phyloP scores from a whole-genome alignment of 2,113 vertebrate genomes.

The Lagopus muta region DNA sequence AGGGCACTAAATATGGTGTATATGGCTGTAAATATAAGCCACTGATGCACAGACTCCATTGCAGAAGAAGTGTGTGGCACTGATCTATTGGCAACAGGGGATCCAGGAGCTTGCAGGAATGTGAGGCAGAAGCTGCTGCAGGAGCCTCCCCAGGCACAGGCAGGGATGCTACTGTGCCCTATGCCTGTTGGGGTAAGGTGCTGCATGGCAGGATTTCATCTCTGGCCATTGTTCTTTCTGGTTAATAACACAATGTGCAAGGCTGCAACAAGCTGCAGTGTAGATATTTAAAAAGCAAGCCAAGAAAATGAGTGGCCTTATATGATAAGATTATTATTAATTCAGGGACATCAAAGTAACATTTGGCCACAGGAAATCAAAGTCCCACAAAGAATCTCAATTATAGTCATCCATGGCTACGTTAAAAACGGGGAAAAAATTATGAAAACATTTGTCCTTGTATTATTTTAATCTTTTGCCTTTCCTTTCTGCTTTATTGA shows the following conservation, averaged over 20 bases:
- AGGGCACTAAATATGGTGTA: fast-evolving
- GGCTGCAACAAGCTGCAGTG: not conserved
- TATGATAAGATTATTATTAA: not conserved
- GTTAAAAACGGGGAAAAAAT: not conserved
- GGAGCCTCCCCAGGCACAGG: fast-evolving
- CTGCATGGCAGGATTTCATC: not conserved
- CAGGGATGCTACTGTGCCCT: not conserved
- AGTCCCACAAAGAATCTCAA: not conserved
- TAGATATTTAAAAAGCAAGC: not conserved
- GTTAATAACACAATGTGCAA: not conserved
- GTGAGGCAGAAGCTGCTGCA: not conserved
- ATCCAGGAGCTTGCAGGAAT: too few species aligned
- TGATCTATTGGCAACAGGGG: too few species aligned
- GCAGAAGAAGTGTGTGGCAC: not conserved
- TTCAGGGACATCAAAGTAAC: not conserved
- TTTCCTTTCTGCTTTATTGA: not conserved
- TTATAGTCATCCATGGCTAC: not conserved
- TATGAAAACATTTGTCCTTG: not conserved
- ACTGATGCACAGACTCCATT: not conserved
- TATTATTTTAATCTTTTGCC: not conserved
- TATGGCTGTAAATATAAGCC: not conserved
- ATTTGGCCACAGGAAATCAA: not conserved
- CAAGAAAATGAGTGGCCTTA: not conserved
- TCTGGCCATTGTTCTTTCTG: not conserved
- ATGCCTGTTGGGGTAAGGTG: not conserved